phyloP scores from a whole-genome alignment of 1,140 invertebrate genomes.

The Drosophila aff. region DNA sequence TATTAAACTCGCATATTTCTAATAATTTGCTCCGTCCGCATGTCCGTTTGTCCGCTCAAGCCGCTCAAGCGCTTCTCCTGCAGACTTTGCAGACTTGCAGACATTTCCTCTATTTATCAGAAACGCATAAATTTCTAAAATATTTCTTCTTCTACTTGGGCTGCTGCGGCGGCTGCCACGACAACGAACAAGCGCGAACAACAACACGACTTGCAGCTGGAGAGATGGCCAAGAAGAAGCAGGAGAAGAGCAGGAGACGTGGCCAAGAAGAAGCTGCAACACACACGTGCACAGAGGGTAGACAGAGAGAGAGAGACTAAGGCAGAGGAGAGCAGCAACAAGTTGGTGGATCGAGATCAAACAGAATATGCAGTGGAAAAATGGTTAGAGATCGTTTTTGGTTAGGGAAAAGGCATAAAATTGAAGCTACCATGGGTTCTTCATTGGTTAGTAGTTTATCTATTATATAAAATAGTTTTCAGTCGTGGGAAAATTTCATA shows the following conservation, averaged over 20 bases:
- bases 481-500: no score
- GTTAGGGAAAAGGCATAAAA: not conserved
- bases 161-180: conserved; percentile 36
- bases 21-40: conserved; percentile 70
- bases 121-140: conserved; percentile 83
- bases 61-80: conserved; percentile 12
- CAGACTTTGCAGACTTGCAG: conserved; percentile 33
- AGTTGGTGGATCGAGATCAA: conserved; percentile 28
- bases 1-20: conserved; percentile 83
- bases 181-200: conserved; percentile 46
- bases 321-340: conserved; percentile 18
- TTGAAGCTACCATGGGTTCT: not conserved
- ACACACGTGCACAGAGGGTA: conserved; percentile 53
- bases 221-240: conserved; percentile 26
- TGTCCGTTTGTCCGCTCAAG: conserved; percentile 11
- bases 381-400: not conserved
- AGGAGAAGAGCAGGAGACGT: conserved; percentile 21
- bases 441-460: not conserved
- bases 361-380: conserved; percentile 21
- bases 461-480: no score
- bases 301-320: not conserved
- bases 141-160: conserved; percentile 58
- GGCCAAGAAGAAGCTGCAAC: conserved; percentile 28
- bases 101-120: conserved; percentile 83
- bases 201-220: conserved; percentile 38